A percentile compares a stretch with the other conserved stretches of the same genome.
These are phyloP conservation scores for Plebejus melissa DNA, from an alignment of 2,888 invertebrate species.

Conservation along the genomic window DNA sequence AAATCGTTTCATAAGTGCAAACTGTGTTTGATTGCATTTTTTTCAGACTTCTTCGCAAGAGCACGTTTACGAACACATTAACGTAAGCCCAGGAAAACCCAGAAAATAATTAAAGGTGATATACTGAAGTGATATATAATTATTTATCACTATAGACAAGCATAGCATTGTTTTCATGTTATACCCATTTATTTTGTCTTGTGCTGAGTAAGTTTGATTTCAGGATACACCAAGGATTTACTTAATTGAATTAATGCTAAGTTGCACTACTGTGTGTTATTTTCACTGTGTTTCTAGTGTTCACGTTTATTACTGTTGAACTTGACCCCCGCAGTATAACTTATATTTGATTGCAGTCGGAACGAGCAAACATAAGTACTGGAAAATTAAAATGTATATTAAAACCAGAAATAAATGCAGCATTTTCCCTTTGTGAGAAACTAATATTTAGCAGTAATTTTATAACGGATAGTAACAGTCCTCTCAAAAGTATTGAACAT, in stretches of 20 bases:
- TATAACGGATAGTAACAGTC: background rate
- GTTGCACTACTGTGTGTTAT: background rate
- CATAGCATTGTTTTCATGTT: background rate
- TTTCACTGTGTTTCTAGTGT: conserved; percentile 26
- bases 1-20: too few relatives aligned
- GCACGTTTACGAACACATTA: too few relatives aligned
- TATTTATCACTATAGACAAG: too few relatives aligned
- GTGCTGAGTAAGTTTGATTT: background rate
- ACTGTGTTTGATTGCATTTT: too few relatives aligned
- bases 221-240: background rate
- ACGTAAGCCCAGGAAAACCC: too few relatives aligned
- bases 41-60: too few relatives aligned
- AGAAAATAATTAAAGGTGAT: too few relatives aligned
- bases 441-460: background rate
- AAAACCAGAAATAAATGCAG: background rate
- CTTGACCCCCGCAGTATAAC: conserved; percentile 27
- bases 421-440: background rate
- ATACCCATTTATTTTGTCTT: background rate
- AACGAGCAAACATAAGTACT: background rate
- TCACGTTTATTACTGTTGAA: conserved; percentile 29
- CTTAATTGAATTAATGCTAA: background rate
- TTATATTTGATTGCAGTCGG: conserved; percentile 26
- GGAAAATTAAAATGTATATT: conserved; percentile 9
- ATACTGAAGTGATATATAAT: too few relatives aligned
- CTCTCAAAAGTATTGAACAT: too few relatives aligned